Evolutionary conservation across 2,888 invertebrate genomes (phyloP).

Genomic region (Leptothorax acervorum): DNA sequence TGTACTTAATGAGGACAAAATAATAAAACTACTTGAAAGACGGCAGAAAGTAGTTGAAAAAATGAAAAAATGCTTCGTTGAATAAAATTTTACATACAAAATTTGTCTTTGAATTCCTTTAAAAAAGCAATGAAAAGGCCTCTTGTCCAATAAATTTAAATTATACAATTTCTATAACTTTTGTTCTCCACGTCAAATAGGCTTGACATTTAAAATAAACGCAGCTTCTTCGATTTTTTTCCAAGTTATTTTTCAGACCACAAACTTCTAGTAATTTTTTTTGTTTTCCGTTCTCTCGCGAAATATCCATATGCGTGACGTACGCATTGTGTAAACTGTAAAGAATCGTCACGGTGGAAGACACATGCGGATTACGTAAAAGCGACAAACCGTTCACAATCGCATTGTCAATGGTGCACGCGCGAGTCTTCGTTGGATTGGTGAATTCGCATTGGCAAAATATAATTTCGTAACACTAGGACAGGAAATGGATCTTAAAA

Average conservation of each 20-base stretch:
- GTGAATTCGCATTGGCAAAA: constrained; percentile 5
- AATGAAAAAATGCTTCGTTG: not conserved
- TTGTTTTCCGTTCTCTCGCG: not conserved
- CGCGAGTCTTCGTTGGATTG: not conserved
- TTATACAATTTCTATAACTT: not conserved
- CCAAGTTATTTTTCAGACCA: not conserved
- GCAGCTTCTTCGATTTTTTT: not conserved
- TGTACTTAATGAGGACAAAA: not conserved
- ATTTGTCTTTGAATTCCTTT: not conserved
- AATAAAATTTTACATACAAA: not conserved
- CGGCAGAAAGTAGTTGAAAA: not conserved
- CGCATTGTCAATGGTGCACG: constrained; percentile 15
- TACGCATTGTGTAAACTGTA: constrained; percentile 4
- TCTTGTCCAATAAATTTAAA: not conserved
- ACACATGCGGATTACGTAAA: constrained; percentile 66
- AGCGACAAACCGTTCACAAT: constrained; percentile 38
- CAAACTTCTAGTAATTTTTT: not conserved
- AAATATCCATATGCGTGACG: not conserved
- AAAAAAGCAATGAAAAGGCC: not conserved
- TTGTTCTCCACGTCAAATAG: not conserved
- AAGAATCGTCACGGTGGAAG: constrained; percentile 8
- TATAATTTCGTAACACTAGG: constrained; percentile 36
- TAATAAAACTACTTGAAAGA: not conserved
- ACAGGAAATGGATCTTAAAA: not conserved
- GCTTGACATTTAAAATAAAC: not conserved